Conservation (phyloP, 2,797 vertebrate species). For the Vireo griseus region DNA sequence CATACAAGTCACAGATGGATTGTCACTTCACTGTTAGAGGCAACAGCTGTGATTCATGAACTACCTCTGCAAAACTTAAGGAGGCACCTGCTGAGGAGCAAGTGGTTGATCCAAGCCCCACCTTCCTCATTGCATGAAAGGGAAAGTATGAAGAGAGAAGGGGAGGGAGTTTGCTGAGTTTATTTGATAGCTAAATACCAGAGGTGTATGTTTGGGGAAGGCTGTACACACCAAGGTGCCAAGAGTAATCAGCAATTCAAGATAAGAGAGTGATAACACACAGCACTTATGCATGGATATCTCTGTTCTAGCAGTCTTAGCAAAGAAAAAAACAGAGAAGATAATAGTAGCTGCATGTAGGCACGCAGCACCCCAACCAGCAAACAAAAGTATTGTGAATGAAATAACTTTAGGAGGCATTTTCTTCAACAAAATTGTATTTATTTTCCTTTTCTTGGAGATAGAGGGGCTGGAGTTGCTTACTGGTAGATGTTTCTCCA, state of each 20-base stretch:
- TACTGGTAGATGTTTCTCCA: neutral
- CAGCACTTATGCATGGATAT: neutral
- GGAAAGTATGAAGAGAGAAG: neutral
- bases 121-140: constrained; percentile 16
- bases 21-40: neutral
- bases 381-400: neutral
- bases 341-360: neutral
- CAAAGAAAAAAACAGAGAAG: neutral
- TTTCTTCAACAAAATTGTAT: neutral
- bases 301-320: neutral
- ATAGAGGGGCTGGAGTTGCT: neutral
- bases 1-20: neutral
- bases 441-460: neutral
- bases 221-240: neutral
- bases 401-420: neutral
- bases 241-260: neutral
- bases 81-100: neutral
- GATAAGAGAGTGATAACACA: neutral
- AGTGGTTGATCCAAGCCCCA: neutral
- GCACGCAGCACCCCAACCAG: neutral
- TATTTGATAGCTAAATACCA: neutral
- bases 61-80: neutral
- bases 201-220: neutral
- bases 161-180: neutral
- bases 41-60: neutral